phyloP scores from a whole-genome alignment of 2,888 invertebrate genomes.

The Agelastica alni region DNA sequence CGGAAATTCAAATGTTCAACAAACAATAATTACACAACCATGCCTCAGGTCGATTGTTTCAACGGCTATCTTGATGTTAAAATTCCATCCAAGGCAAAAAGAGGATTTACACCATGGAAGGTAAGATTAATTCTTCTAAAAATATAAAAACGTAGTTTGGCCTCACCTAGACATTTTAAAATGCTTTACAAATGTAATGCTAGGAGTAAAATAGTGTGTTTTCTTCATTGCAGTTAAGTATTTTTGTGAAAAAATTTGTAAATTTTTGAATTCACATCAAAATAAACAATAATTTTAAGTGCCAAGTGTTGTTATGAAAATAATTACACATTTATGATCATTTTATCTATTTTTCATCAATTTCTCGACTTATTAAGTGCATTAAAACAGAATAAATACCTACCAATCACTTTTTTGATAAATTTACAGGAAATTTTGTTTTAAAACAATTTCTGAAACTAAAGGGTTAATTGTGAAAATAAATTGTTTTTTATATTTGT shows the following conservation, averaged over 20 bases:
- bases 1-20: constrained; percentile 13
- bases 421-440: no score
- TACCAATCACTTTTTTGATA: no score
- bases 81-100: constrained; percentile 64
- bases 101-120: constrained; percentile 68
- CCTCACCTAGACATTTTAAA: constrained; percentile 2
- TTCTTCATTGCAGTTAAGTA: not conserved
- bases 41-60: constrained; percentile 44
- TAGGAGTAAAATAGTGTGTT: no score
- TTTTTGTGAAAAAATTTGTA: not conserved
- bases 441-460: no score
- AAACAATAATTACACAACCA: constrained; percentile 1
- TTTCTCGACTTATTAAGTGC: no score
- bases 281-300: not conserved
- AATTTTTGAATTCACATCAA: not conserved
- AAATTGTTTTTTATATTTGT: no score
- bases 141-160: not conserved
- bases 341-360: not conserved
- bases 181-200: not conserved
- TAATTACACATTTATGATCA: no score
- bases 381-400: no score
- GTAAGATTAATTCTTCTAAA: constrained; percentile 52
- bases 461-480: no score
- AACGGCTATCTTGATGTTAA: constrained; percentile 68
- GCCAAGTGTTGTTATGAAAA: not conserved